Base-by-base conservation (phyloP, 2,888 invertebrate species). In the Muscina levida region DNA sequence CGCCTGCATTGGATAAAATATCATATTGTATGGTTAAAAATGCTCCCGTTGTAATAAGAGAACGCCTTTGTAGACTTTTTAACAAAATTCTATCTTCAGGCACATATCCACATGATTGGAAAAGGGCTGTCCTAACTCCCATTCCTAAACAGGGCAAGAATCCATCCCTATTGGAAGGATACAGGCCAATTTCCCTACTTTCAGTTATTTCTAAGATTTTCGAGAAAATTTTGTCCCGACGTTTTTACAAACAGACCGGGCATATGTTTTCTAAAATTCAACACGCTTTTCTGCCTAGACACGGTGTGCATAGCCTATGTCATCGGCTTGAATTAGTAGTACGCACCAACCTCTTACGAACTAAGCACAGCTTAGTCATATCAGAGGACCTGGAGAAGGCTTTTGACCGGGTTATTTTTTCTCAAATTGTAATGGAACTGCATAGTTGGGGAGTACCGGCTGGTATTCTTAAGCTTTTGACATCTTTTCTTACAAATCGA, bases 21-120 rank as follows among this genome's bases (percentile, higher is more conserved):
- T 31, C 62, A 19, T 65, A 65, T 44, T 13, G 22, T 1, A 65
- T 65, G 62, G 4, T 65, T 11, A 65, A 42, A 44, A 65, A 65
- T 19, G 62, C 62, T 44, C 62, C 62, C 1, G 3, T 39, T 22
- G 2, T 13, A 13, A 22, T 22, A 0, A 13, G 17, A n/a, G 1
- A 15, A 15, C n/a, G 48, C 1, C n/a, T 48, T 2, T 48, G 48
- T 15, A 48, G 6, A 2, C 15, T 48, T 15, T 48, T 15, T 17
- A 48, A 15, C 17, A 48, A 48, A 2, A 48, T 48, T 15, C 6
- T 48, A 48, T 2, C 5, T 5, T 15, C n/a, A 8, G 48, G 15
- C n/a, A 15, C 15, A 1, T 15, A 13, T 31, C 56, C 56, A n/a
- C 56, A 56, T 13, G 56, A 24, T 26, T 56, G 56, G 31, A 56